Percentiles rank a stretch among this genome's conserved stretches.
These are phyloP conservation scores for Scaptomyza graminum DNA, from an alignment of 1,140 invertebrate genomes.

Conservation along the genomic window DNA sequence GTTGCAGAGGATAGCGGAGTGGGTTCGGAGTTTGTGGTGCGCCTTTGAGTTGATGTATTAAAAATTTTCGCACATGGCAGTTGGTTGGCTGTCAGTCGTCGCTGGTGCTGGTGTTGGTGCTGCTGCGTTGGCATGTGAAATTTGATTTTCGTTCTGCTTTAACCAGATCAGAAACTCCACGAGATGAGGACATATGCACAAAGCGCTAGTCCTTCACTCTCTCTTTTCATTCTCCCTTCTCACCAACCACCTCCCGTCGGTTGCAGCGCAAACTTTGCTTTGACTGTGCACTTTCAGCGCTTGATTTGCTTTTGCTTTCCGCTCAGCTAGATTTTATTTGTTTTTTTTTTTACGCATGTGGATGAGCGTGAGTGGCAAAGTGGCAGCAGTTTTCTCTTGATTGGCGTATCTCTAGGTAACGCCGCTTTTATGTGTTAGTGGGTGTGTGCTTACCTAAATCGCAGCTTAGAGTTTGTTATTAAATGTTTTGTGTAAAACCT, in stretches of 20 bases:
- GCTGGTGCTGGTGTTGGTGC: constrained; percentile 28
- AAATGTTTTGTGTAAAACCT: constrained; percentile 5
- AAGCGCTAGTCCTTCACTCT: constrained; percentile 3
- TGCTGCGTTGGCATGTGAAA: constrained; percentile 46
- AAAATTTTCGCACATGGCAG: constrained; percentile 81
- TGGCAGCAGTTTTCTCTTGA: constrained; percentile 40
- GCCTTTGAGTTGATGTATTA: constrained; percentile 79
- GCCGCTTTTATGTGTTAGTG: neutral
- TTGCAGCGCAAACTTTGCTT: constrained; percentile 42
- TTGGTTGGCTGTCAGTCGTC: constrained; percentile 53
- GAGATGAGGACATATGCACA: neutral
- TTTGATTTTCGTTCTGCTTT: constrained; percentile 66
- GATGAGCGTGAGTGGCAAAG: constrained; percentile 1
- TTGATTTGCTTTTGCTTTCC: constrained; percentile 33
- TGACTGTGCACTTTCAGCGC: constrained; percentile 56
- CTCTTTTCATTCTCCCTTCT: constrained; percentile 3
- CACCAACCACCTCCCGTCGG: constrained; percentile 2
- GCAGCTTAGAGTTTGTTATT: constrained; percentile 2
- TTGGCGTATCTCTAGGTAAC: constrained; percentile 50
- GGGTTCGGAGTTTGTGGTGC: constrained; percentile 42
- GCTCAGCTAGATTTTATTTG: constrained; percentile 13
- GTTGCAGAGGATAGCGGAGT: constrained; percentile 7
- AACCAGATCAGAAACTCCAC: constrained; percentile 28
- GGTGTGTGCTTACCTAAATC: constrained; percentile 11
- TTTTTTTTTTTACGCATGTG: constrained; percentile 14